phyloP scores from a whole-genome alignment of 2,888 invertebrate genomes.

The Dendrolimus pini region DNA sequence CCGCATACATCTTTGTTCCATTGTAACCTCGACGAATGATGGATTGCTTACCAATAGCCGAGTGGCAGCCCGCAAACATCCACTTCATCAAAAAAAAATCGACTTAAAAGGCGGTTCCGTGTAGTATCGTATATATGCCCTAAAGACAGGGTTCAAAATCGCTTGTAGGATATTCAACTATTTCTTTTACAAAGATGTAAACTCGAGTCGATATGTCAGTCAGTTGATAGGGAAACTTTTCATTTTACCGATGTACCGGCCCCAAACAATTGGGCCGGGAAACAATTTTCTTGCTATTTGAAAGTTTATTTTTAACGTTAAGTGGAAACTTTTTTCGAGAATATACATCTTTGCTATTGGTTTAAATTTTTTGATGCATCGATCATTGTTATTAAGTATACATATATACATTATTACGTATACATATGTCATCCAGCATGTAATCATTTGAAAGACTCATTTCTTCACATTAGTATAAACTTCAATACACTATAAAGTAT shows the following conservation, averaged over 20 bases:
- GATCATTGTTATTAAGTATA: conserved; percentile 13
- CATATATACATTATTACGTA: too few species aligned
- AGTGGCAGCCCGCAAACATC: conserved; percentile 52
- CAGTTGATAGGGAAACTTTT: conserved; percentile 69
- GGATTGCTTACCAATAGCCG: conserved; percentile 60
- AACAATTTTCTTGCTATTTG: conserved; percentile 67
- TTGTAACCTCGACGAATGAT: conserved; percentile 52
- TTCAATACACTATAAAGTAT: too few species aligned
- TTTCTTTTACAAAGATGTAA: conserved; percentile 68
- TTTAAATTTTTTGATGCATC: conserved; percentile 43
- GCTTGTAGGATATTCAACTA: conserved; percentile 49
- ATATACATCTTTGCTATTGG: conserved; percentile 35
- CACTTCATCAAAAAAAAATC: conserved; percentile 43
- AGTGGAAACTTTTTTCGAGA: conserved; percentile 48
- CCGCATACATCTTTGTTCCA: conserved; percentile 46
- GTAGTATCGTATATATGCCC: conserved; percentile 19
- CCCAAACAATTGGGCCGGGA: conserved; percentile 43
- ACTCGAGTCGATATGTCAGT: conserved; percentile 71
- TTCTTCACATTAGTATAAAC: too few species aligned
- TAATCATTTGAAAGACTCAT: too few species aligned
- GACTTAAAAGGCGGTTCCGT: conserved; percentile 24
- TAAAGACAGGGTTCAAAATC: conserved; percentile 46
- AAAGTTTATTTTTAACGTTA: conserved; percentile 65
- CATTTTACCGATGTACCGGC: conserved; percentile 62
- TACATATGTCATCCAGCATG: too few species aligned